These are phyloP conservation scores for Tribolium castaneum DNA, from an alignment of 1,140 invertebrate genomes.

Conservation along the genomic window DNA sequence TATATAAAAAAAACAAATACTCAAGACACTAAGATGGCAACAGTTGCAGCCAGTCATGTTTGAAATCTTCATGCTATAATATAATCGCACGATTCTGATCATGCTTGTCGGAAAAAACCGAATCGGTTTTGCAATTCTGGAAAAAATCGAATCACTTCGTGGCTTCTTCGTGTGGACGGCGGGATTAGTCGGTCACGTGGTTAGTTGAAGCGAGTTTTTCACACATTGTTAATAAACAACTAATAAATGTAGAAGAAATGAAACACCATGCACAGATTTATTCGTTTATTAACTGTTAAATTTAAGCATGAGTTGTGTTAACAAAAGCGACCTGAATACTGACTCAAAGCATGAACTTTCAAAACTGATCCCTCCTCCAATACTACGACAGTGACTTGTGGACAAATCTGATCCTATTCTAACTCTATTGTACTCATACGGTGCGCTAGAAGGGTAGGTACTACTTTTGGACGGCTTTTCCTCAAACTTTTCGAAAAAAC, in stretches of 20 bases:
- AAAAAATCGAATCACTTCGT: neutral
- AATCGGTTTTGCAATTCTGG: neutral
- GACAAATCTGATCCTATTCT: neutral
- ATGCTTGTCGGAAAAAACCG: slow-evolving; percentile 30
- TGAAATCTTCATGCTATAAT: slow-evolving; percentile 49
- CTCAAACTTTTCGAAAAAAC: too few relatives aligned
- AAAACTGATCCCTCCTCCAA: slow-evolving; percentile 1
- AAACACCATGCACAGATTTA: slow-evolving; percentile 20
- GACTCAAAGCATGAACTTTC: slow-evolving; percentile 16
- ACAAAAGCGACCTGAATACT: slow-evolving; percentile 28
- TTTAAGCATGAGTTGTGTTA: neutral
- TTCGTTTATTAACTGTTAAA: slow-evolving; percentile 1
- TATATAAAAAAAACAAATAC: slow-evolving; percentile 3
- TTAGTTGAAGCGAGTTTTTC: slow-evolving; percentile 43
- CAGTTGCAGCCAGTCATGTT: slow-evolving; percentile 58
- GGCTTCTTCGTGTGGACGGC: slow-evolving; percentile 24
- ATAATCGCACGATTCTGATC: slow-evolving; percentile 40
- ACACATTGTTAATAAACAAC: slow-evolving; percentile 34
- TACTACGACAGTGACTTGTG: neutral
- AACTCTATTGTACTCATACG: neutral
- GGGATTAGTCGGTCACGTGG: slow-evolving; percentile 37
- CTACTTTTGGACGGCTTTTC: too few relatives aligned
- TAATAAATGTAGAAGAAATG: neutral
- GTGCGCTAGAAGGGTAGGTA: too few relatives aligned
- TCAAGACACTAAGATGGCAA: slow-evolving; percentile 52